Conservation (phyloP, 2,113 vertebrate species). For the Scomber scombrus region DNA sequence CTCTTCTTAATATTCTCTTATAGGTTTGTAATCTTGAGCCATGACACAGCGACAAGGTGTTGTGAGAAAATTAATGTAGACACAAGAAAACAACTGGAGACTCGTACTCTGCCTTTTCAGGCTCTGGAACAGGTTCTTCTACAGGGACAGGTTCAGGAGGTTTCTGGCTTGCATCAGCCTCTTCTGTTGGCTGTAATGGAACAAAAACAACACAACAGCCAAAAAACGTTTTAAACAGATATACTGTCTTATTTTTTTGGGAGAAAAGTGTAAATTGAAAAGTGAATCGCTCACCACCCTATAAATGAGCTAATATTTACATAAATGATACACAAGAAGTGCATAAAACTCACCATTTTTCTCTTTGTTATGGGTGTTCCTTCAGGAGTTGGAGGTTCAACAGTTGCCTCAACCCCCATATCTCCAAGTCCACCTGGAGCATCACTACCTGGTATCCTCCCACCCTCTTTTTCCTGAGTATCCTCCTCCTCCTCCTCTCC, state of each 20-base stretch:
- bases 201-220: neutral
- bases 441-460: slow-evolving; percentile 85
- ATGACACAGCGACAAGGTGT: neutral
- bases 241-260: neutral
- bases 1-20: no score
- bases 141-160: slow-evolving; percentile 74
- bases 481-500: slow-evolving; percentile 87
- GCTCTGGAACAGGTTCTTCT: slow-evolving; percentile 82
- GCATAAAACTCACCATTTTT: slow-evolving; percentile 78
- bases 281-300: no score
- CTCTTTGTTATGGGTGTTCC: slow-evolving; percentile 92
- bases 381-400: slow-evolving; percentile 93
- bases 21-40: neutral
- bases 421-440: slow-evolving; percentile 91
- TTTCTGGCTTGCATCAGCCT: slow-evolving; percentile 73
- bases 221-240: no score
- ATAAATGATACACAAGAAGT: neutral
- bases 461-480: slow-evolving; percentile 86
- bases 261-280: neutral
- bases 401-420: slow-evolving; percentile 89
- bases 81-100: neutral
- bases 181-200: slow-evolving; percentile 72
- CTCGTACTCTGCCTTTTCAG: slow-evolving; percentile 92
- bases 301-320: neutral
- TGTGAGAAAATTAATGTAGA: neutral